Evolutionary conservation across 2,888 invertebrate genomes (phyloP).

Genomic region (Ochropacha duplaris): DNA sequence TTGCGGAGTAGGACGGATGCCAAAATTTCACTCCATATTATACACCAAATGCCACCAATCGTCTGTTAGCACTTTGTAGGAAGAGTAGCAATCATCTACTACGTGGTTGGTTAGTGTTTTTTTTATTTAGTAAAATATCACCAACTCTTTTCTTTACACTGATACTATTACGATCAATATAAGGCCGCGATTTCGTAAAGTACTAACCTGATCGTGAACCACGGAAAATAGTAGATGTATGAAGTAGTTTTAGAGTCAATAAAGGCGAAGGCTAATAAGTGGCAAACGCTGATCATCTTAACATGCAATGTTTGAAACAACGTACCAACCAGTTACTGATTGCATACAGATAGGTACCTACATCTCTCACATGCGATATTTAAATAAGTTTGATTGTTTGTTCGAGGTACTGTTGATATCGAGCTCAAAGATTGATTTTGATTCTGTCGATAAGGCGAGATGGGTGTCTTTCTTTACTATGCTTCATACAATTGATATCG

Average conservation of each 20-base stretch:
- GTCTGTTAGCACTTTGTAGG: conserved; percentile 15
- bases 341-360: not conserved
- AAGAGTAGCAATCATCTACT: not conserved
- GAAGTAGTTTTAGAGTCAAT: not conserved
- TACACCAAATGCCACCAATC: conserved; percentile 25
- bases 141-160: not conserved
- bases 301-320: not conserved
- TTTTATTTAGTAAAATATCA: not conserved
- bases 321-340: too few relatives aligned
- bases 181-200: not conserved
- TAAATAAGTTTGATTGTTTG: not conserved
- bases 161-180: not conserved
- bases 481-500: too few relatives aligned
- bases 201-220: not conserved
- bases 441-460: too few relatives aligned
- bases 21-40: conserved; percentile 62
- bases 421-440: too few relatives aligned
- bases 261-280: conserved; percentile 21
- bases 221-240: not conserved
- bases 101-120: not conserved
- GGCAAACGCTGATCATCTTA: conserved; percentile 8
- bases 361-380: not conserved
- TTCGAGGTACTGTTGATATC: too few relatives aligned
- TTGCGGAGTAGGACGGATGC: conserved; percentile 69
- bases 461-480: too few relatives aligned